A percentile compares a stretch with the other conserved stretches of the same genome.
phyloP scores from a whole-genome alignment of 2,888 invertebrate genomes.

The Amblyteles armatorius region DNA sequence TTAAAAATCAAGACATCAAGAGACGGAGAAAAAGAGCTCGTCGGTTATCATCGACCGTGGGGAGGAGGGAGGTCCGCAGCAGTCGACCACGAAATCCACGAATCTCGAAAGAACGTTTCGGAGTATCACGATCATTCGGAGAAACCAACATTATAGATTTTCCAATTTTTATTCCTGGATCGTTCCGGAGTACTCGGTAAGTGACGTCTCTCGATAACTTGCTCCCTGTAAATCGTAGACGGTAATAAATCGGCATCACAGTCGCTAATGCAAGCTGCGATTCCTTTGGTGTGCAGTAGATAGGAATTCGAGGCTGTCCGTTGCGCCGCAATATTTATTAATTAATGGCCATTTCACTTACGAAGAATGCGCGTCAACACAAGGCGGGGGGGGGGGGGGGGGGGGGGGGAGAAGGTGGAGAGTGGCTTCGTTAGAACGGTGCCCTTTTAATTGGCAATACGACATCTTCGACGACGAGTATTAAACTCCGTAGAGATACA shows the following conservation, averaged over 20 bases:
- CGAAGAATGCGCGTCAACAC: background rate
- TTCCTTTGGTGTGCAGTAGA: background rate
- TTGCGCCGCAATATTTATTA: background rate
- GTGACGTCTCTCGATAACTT: background rate
- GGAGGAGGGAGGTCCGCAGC: background rate
- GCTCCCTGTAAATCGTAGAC: background rate
- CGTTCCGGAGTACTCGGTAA: background rate
- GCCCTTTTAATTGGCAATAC: constrained; percentile 65
- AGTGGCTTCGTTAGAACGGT: constrained; percentile 62
- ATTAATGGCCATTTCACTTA: background rate
- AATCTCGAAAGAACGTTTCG: background rate
- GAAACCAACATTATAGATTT: too few species aligned
- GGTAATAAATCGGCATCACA: background rate
- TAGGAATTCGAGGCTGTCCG: background rate
- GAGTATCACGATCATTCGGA: too few species aligned
- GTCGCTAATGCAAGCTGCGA: background rate
- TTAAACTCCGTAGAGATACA: background rate
- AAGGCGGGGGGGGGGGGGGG: constrained; percentile 38
- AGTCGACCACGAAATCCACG: background rate
- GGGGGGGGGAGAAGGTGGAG: background rate
- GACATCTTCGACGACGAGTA: constrained; percentile 16
- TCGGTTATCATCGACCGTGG: background rate
- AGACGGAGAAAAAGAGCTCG: background rate
- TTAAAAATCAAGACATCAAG: background rate
- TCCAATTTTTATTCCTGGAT: background rate